Conservation (phyloP, 2,113 vertebrate species). For the Hemibates koningsi region DNA sequence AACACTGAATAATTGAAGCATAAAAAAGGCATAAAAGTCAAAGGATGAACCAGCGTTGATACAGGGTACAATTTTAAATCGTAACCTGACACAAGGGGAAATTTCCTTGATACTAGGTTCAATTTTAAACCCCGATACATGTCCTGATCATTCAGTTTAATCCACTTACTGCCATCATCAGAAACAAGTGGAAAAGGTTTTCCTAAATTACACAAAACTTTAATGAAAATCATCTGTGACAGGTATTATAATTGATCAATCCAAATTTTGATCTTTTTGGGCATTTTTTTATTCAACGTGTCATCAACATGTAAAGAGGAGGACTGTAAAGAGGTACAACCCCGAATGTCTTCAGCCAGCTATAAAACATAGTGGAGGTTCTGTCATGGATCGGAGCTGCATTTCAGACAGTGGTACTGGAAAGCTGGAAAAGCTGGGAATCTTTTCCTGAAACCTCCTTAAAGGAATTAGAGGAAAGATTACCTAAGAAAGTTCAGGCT, state of each 20-base stretch:
- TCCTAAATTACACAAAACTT: neutral
- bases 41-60: neutral
- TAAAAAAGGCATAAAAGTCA: neutral
- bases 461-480: neutral
- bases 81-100: rapidly evolving
- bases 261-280: neutral
- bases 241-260: neutral
- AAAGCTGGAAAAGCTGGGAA: neutral
- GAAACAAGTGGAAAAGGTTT: neutral
- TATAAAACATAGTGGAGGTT: too few relatives aligned
- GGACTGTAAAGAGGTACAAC: neutral
- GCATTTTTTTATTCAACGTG: rapidly evolving
- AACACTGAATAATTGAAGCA: neutral
- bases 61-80: neutral
- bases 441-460: neutral
- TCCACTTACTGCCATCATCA: neutral
- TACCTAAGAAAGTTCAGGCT: neutral
- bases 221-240: neutral
- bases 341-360: neutral
- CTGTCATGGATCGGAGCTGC: neutral
- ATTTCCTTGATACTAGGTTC: neutral
- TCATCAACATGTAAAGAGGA: neutral
- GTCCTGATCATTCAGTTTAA: neutral
- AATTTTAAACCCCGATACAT: neutral
- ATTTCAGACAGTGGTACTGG: neutral